Percentiles rank a stretch among this genome's conserved stretches.
These are phyloP conservation scores for Prunella himalayana DNA, from an alignment of 2,113 vertebrate genomes.

Conservation along the genomic window DNA sequence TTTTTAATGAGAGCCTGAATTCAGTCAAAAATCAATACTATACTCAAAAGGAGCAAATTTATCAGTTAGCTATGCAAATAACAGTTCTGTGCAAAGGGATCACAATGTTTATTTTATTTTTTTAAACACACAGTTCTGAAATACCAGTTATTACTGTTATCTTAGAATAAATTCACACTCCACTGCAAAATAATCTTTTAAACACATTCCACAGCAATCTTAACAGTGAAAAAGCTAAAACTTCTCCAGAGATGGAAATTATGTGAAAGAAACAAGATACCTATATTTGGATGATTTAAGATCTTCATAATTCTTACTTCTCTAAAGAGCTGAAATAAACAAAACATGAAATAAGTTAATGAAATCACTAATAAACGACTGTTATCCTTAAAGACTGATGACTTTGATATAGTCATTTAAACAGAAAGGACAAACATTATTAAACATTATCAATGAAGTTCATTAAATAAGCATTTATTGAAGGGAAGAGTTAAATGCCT, in stretches of 20 bases:
- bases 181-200: neutral
- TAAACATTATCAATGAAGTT: neutral
- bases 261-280: conserved; percentile 66
- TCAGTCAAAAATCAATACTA: neutral
- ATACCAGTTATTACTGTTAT: neutral
- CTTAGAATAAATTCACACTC: neutral
- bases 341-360: conserved; percentile 57
- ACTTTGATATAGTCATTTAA: neutral
- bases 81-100: neutral
- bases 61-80: neutral
- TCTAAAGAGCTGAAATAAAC: conserved; percentile 90
- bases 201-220: neutral
- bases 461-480: neutral
- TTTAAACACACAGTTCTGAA: neutral
- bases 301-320: conserved; percentile 99
- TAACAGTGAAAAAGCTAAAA: neutral
- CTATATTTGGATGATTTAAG: conserved; percentile 97
- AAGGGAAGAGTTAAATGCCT: neutral
- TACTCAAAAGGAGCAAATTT: neutral
- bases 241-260: neutral
- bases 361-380: neutral
- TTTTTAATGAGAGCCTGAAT: neutral
- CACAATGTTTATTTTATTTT: neutral
- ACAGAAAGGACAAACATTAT: neutral
- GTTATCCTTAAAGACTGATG: neutral